phyloP scores from a whole-genome alignment of 2,888 invertebrate species.

The Clusia tigrina region DNA sequence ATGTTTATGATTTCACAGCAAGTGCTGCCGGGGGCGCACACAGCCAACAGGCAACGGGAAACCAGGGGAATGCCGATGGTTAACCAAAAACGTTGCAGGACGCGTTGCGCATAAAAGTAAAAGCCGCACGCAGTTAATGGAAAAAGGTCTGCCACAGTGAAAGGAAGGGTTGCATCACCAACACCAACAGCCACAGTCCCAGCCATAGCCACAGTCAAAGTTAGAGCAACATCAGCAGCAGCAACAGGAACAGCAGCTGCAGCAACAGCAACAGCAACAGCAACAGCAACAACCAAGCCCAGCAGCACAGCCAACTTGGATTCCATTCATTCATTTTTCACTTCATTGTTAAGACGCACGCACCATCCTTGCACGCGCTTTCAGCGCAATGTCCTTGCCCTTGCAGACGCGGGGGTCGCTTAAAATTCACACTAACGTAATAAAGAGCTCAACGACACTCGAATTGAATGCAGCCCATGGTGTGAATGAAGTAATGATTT shows the following conservation, averaged over 20 bases:
- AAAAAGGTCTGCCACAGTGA: slow-evolving; percentile 15
- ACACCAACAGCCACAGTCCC: slow-evolving; percentile 26
- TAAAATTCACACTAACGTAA: slow-evolving; percentile 62
- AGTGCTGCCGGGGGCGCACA: slow-evolving; percentile 48
- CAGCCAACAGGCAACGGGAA: slow-evolving; percentile 11
- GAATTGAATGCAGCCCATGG: slow-evolving; percentile 59
- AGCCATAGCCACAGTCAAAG: no score
- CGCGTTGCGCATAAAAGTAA: slow-evolving; percentile 57
- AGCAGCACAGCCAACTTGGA: not conserved
- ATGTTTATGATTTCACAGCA: slow-evolving; percentile 51
- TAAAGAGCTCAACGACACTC: slow-evolving; percentile 63
- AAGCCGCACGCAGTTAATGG: slow-evolving; percentile 48
- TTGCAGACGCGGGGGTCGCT: slow-evolving; percentile 38
- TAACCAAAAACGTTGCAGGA: slow-evolving; percentile 57
- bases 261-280: not conserved
- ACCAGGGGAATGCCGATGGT: slow-evolving; percentile 53
- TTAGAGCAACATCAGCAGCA: no score
- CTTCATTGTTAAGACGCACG: slow-evolving; percentile 48
- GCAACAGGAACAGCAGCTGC: slow-evolving; percentile 45
- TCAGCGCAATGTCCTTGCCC: slow-evolving; percentile 29
- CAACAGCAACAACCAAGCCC: no score
- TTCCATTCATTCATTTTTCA: not conserved
- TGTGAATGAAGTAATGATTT: slow-evolving; percentile 61
- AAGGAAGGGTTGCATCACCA: slow-evolving; percentile 11
- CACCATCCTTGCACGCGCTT: slow-evolving; percentile 54